Conservation (phyloP, 2,888 invertebrate genomes). For the Proisotoma minuta region DNA sequence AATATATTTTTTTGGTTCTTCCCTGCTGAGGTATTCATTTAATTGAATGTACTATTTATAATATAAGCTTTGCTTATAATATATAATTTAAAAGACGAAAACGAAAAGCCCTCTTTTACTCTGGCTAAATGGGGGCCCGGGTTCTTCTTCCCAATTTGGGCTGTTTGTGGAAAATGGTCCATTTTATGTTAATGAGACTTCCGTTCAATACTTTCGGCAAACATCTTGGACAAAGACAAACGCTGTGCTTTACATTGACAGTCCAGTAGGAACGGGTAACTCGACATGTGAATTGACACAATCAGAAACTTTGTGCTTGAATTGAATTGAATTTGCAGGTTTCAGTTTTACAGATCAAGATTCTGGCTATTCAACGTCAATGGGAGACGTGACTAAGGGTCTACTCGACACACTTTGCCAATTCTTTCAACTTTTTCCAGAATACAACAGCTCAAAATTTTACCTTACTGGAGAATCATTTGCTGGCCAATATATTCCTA, state of each 20-base stretch:
- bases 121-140: neutral
- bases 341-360: neutral
- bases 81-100: neutral
- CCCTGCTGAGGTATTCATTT: neutral
- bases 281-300: neutral
- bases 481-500: conserved; percentile 4
- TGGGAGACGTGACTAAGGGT: neutral
- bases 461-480: neutral
- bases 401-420: neutral
- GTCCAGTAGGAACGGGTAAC: neutral
- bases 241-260: neutral
- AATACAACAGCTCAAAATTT: neutral
- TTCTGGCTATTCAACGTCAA: neutral
- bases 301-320: neutral
- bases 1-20: neutral
- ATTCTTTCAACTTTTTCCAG: neutral
- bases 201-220: neutral
- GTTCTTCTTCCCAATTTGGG: neutral
- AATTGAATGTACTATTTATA: neutral
- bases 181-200: neutral
- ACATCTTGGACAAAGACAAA: neutral
- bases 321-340: neutral
- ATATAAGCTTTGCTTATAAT: neutral
- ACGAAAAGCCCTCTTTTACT: neutral
- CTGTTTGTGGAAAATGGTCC: neutral